These are phyloP conservation scores for Oriolus oriolus DNA, from an alignment of 2,113 vertebrate species.

Conservation along the genomic window DNA sequence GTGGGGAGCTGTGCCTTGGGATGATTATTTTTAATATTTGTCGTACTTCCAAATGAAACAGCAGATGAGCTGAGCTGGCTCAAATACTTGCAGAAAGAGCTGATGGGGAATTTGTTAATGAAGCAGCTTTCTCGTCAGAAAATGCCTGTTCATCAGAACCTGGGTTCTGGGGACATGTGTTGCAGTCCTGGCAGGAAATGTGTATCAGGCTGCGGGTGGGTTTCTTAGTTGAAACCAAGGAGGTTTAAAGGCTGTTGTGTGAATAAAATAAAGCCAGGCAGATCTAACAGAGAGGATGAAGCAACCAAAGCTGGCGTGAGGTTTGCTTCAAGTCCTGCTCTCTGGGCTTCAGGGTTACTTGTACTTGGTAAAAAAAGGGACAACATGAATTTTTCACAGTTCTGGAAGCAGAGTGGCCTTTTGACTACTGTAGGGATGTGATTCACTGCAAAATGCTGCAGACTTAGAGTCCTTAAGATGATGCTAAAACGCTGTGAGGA, in stretches of 20 bases:
- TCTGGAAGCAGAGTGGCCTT: background rate
- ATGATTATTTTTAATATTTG: constrained; percentile 15
- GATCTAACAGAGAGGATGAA: background rate
- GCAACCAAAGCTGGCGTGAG: background rate
- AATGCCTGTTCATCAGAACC: constrained; percentile 34
- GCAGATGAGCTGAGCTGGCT: constrained; percentile 46
- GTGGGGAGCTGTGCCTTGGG: background rate
- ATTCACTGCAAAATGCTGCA: background rate
- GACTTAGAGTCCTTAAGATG: background rate
- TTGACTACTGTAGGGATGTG: background rate
- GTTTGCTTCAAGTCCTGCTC: background rate
- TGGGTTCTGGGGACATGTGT: background rate
- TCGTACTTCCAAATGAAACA: constrained; percentile 42
- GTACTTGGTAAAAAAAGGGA: background rate
- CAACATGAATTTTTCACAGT: background rate
- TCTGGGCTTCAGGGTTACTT: background rate
- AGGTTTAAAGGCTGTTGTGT: background rate
- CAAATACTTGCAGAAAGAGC: constrained; percentile 18
- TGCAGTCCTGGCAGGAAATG: background rate
- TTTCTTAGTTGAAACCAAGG: background rate
- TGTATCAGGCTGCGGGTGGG: background rate
- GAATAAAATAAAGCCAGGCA: background rate
- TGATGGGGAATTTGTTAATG: constrained; percentile 53
- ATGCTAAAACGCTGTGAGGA: background rate
- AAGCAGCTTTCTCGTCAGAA: constrained; percentile 10